A percentile compares a stretch with the other conserved stretches of the same genome.
Evolutionary conservation across 2,797 vertebrate species (phyloP).

Genomic region (Enteromius afrohamiltoni): DNA sequence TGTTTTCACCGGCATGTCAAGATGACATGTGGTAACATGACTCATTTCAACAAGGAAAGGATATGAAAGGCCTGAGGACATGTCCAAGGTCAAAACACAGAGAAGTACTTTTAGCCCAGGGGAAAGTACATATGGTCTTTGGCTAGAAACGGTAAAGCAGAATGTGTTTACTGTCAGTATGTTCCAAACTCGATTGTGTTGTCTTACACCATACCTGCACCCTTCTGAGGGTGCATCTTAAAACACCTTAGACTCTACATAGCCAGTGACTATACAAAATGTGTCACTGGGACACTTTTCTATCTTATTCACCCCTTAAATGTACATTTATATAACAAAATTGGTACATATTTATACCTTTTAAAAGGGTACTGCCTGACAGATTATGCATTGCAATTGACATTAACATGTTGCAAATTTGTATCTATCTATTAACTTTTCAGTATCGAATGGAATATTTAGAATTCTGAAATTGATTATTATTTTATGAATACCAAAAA

Average conservation of each 20-base stretch:
- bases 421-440: neutral
- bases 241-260: neutral
- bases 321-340: too few species aligned
- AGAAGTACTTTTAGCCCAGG: neutral
- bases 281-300: neutral
- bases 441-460: neutral
- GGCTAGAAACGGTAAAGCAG: constrained; percentile 6
- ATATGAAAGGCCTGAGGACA: constrained; percentile 22
- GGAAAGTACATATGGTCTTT: constrained; percentile 3
- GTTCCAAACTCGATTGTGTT: neutral
- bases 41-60: neutral
- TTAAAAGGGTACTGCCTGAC: neutral
- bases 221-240: neutral
- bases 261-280: neutral
- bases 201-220: neutral
- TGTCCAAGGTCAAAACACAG: constrained; percentile 34
- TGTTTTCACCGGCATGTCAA: neutral
- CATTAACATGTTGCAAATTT: neutral
- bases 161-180: neutral
- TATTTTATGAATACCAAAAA: neutral
- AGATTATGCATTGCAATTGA: neutral
- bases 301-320: neutral
- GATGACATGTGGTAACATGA: constrained; percentile 18
- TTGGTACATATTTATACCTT: neutral
- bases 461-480: neutral